Base-by-base conservation (phyloP, 2,888 invertebrate genomes). In the Dasypogon diadema region DNA sequence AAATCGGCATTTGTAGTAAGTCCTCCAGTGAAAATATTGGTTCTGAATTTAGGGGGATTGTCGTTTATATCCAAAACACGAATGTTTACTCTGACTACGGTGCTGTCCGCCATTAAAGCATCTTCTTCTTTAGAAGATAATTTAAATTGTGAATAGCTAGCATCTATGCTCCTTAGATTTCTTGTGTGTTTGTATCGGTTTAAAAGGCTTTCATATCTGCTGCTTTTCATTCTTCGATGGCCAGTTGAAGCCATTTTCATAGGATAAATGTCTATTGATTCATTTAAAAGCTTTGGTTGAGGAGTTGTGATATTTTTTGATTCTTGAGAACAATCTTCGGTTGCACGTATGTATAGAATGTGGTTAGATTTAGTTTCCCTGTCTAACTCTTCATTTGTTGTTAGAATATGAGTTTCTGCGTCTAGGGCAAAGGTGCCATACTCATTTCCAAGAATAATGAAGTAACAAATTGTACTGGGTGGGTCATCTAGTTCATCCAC, bases 1-100 rank as follows among this genome's bases (percentile, higher is more conserved):
- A 97, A 97, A 83, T 95, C 93, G 0, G 96, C 95, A 79, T 94
- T 95, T 0, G 97, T 97, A 12, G 97, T 96, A 1, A 98, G 94
- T 1, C 98, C 98, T 0, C 97, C 97, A 0, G 97, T 97, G 83
- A 98, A 96, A 77, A 96, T 90, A 79, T 91, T 89, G 77, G 91
- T 92, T 2, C 90, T 87, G 83, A 98, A 98, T 81, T 88, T 89
- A 0, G 98, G 98, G 0, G 94, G 89, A 85, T 98, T 97, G 82
- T 98, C 98, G 82, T 98, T 98, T 1, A 96, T 90, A 82, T 98
- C 98, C 54, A 89, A 86, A 0, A 98, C 92, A 74, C 88, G 88
- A 0, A 96, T 87, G 8, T 90, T 84, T 0, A 95, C 90, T 81
- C 89, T 89, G 0, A 96, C 86, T 1, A 92, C 86, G 12, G 93